Conservation (phyloP, 2,888 invertebrate genomes). For the Lasioglossum vierecki region DNA sequence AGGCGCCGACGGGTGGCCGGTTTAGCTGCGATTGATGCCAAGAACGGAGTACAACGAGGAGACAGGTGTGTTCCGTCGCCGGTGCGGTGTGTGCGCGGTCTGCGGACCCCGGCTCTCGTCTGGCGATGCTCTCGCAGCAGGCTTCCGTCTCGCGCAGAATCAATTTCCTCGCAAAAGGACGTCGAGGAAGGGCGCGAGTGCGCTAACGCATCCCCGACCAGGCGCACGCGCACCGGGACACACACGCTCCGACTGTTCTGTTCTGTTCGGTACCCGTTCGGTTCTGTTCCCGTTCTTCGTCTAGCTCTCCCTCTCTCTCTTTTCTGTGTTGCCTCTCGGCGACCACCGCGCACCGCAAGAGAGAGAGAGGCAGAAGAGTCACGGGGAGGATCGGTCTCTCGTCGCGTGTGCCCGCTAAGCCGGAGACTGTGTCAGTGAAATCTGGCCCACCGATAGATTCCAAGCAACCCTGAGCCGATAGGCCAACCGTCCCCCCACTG, state of each 20-base stretch:
- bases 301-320: too few species aligned
- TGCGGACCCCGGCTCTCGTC: constrained; percentile 66
- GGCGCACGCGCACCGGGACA: constrained; percentile 39
- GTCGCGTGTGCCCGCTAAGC: constrained; percentile 50
- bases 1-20: constrained; percentile 6
- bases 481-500: constrained; percentile 53
- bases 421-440: constrained; percentile 67
- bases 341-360: background rate
- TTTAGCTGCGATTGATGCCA: background rate
- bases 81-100: constrained; percentile 62
- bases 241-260: constrained; percentile 4
- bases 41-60: background rate
- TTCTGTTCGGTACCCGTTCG: constrained; percentile 5
- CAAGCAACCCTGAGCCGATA: constrained; percentile 69
- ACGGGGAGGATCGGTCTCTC: constrained; percentile 29
- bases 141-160: constrained; percentile 77
- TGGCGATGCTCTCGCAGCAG: constrained; percentile 57
- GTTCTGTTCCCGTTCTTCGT: background rate
- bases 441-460: constrained; percentile 72
- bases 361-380: background rate
- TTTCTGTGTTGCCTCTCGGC: constrained; percentile 15
- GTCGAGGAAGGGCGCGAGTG: constrained; percentile 63
- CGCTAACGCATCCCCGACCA: constrained; percentile 57
- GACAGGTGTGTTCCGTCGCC: constrained; percentile 27
- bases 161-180: constrained; percentile 77